Conservation (phyloP, 2,888 invertebrate genomes). For the Tyria jacobaeae region DNA sequence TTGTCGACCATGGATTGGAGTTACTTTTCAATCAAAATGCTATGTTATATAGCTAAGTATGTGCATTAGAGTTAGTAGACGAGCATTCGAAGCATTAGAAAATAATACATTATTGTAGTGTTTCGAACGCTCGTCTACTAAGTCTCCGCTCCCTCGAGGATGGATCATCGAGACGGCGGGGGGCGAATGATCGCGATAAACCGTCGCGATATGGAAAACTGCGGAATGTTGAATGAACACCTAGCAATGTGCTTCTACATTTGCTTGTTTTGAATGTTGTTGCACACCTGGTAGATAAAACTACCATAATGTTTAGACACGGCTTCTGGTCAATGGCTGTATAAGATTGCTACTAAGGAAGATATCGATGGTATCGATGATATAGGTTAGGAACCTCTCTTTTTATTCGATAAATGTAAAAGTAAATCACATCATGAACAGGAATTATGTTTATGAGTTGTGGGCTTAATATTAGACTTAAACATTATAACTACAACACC, state of each 20-base stretch:
- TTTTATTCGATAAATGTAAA: not conserved
- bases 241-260: conserved; percentile 46
- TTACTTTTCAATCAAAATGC: too few species aligned
- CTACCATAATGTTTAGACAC: not conserved
- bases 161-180: conserved; percentile 79
- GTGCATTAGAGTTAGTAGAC: too few species aligned
- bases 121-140: conserved; percentile 58
- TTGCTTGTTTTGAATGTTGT: conserved; percentile 24
- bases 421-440: too few species aligned
- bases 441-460: too few species aligned
- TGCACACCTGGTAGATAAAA: conserved; percentile 29
- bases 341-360: not conserved
- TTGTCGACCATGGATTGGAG: too few species aligned
- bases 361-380: not conserved
- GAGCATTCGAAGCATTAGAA: too few species aligned
- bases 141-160: conserved; percentile 66
- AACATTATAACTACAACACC: too few species aligned
- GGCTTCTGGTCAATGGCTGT: not conserved
- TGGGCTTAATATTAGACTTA: too few species aligned
- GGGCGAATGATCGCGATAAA: conserved; percentile 73
- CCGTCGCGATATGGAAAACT: conserved; percentile 78
- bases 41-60: too few species aligned
- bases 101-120: conserved; percentile 16
- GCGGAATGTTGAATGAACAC: conserved; percentile 61
- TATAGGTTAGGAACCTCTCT: not conserved